These are phyloP conservation scores for Bagarius yarrelli DNA, from an alignment of 2,113 vertebrate species.

Conservation along the genomic window DNA sequence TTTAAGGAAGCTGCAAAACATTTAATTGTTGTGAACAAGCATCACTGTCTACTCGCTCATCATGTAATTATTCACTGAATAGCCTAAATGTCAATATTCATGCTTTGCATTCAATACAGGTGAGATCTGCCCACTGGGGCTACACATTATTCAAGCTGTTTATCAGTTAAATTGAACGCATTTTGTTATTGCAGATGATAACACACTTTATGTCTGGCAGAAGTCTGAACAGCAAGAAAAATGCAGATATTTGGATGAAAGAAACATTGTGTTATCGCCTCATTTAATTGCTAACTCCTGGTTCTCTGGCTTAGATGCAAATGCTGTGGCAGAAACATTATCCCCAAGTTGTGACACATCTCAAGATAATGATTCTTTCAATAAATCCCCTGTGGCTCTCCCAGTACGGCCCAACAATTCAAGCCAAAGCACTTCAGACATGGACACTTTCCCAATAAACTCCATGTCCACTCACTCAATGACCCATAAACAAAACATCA, in stretches of 20 bases:
- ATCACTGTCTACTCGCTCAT: neutral
- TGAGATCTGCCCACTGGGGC: constrained; percentile 36
- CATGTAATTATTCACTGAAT: constrained; percentile 18
- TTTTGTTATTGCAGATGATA: constrained; percentile 47
- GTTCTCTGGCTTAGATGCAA: constrained; percentile 1
- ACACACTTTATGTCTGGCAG: constrained; percentile 24
- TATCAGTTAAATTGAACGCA: constrained; percentile 8
- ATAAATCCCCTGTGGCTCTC: constrained; percentile 8
- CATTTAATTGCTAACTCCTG: constrained; percentile 34
- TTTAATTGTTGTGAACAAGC: constrained; percentile 22
- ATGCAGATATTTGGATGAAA: constrained; percentile 52
- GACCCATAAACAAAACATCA: constrained; percentile 32
- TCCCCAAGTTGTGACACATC: constrained; percentile 9
- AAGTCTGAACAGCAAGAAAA: constrained; percentile 48
- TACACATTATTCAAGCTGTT: constrained; percentile 35
- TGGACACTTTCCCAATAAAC: constrained; percentile 19
- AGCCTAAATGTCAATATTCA: constrained; percentile 33
- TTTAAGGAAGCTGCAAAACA: constrained; percentile 6
- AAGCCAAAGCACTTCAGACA: constrained; percentile 16
- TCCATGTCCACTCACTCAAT: constrained; percentile 4
- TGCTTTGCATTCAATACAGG: constrained; percentile 20
- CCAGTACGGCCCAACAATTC: neutral
- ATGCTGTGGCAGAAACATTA: neutral
- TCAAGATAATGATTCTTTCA: neutral
- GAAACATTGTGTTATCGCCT: constrained; percentile 49